Evolutionary conservation across 2,113 vertebrate species (phyloP), one percentile per base, ranked within the genome.

Genomic region (Notiomystis cincta): DNA sequence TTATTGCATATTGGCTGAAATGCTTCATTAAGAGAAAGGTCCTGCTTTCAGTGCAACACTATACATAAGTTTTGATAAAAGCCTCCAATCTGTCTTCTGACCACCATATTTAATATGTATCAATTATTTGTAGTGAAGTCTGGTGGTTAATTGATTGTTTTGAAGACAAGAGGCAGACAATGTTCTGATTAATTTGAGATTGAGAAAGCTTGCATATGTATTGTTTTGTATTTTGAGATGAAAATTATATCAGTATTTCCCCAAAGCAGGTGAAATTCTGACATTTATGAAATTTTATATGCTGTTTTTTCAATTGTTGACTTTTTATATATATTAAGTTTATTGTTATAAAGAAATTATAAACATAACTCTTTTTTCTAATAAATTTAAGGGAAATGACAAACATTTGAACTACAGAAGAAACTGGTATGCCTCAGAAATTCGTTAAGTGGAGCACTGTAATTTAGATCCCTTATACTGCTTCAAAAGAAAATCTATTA

Each of bases 21-120:
- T 30, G 2, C 6, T 89, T 81, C 45, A 28, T 57, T 62, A 47
- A 37, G 64, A 53, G 69, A 95, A 94, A 87, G 47, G 38, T 4
- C 44, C 38, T 60, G 23, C 30, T 90, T 85, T 95, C 83, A 87
- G 30, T 42, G 30, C 35, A 92, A 66, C 10, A 40, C 30, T 65
- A 48, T 14, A 71, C 64, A 51, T 37, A 53, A 65, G 56, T 61
- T 28, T 83, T 60, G 62, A 22, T 87, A 87, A 67, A 94, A 60
- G 13, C 69, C 87, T 94, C 86, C 94, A 79, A 94, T 96, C 82
- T 96, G 33, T 95, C 96, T 95, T 95, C 93, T 78, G 42, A 42
- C 16, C 24, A 62, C 35, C 25, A 35, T 61, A 89, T 82, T 95
- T 93, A 94, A 92, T 96, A 88, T 51, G 33, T 73, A 90, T 95